Conservation (phyloP, 2,113 vertebrate genomes). For the Mustelus asterias region DNA sequence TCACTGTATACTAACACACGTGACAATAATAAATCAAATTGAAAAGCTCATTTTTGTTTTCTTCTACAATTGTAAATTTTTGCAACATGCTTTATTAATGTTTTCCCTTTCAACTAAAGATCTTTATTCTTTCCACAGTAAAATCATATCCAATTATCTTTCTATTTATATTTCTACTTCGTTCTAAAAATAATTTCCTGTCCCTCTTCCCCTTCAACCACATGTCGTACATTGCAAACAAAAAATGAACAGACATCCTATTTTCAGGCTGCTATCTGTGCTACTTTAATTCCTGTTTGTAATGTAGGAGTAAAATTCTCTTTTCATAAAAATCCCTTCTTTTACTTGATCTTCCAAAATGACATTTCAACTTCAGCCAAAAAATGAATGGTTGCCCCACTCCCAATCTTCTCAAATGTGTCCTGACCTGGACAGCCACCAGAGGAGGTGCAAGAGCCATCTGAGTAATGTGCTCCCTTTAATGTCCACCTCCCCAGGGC, state of each 20-base stretch:
- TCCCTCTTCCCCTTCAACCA: neutral
- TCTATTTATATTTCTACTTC: neutral
- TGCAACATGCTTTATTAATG: neutral
- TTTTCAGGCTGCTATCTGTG: neutral
- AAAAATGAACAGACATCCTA: neutral
- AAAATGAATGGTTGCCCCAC: neutral
- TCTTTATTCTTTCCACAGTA: neutral
- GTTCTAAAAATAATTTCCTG: neutral
- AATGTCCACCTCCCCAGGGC: neutral
- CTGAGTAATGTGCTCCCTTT: neutral
- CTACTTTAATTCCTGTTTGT: neutral
- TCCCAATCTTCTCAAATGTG: neutral
- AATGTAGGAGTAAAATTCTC: neutral
- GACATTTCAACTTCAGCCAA: neutral
- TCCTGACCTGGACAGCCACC: neutral
- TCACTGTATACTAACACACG: too few species aligned
- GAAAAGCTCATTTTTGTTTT: neutral
- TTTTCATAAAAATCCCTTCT: neutral
- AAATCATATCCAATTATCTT: neutral
- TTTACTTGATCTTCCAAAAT: neutral
- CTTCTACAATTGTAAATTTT: neutral
- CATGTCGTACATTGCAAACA: neutral
- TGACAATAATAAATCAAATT: too few species aligned
- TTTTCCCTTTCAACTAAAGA: neutral
- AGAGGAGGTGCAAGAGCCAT: too few species aligned